Conservation (phyloP, 2,888 invertebrate species). For the Serripes groenlandicus region DNA sequence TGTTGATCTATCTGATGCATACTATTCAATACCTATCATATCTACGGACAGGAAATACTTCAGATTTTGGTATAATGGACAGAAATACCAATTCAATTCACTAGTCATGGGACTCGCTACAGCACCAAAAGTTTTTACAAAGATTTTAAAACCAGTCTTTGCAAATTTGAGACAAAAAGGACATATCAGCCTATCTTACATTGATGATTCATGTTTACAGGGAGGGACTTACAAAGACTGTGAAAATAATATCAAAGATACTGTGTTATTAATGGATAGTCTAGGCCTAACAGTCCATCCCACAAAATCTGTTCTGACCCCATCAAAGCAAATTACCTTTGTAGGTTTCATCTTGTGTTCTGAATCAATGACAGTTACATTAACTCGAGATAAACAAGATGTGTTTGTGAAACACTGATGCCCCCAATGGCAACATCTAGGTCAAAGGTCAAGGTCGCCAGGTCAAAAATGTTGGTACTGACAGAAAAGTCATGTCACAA, state of each 20-base stretch:
- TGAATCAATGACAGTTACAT: conserved; percentile 36
- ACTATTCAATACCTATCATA: conserved; percentile 51
- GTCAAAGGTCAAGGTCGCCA: too few relatives aligned
- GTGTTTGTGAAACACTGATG: too few relatives aligned
- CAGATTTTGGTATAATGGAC: too few relatives aligned
- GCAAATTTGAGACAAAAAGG: conserved; percentile 48
- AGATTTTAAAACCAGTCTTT: too few relatives aligned
- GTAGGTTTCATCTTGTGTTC: conserved; percentile 64
- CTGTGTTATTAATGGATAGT: conserved; percentile 42
- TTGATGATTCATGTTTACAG: conserved; percentile 52
- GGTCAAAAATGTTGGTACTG: too few relatives aligned
- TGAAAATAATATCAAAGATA: conserved; percentile 28
- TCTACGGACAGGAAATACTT: conserved; percentile 25
- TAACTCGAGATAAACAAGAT: conserved; percentile 39
- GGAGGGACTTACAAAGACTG: conserved; percentile 31
- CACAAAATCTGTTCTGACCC: conserved; percentile 55
- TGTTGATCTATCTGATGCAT: conserved; percentile 57
- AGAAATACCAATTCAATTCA: too few relatives aligned
- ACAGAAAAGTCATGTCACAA: too few relatives aligned
- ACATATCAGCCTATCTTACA: conserved; percentile 40
- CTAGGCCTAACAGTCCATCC: too few relatives aligned
- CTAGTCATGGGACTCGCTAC: too few relatives aligned
- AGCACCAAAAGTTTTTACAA: too few relatives aligned
- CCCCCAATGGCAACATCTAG: too few relatives aligned
- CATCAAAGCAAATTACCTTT: conserved; percentile 53